Evolutionary conservation across 2,113 vertebrate genomes (phyloP), one percentile per base, ranked within the genome.

Genomic region (Apodemus speciosus): DNA sequence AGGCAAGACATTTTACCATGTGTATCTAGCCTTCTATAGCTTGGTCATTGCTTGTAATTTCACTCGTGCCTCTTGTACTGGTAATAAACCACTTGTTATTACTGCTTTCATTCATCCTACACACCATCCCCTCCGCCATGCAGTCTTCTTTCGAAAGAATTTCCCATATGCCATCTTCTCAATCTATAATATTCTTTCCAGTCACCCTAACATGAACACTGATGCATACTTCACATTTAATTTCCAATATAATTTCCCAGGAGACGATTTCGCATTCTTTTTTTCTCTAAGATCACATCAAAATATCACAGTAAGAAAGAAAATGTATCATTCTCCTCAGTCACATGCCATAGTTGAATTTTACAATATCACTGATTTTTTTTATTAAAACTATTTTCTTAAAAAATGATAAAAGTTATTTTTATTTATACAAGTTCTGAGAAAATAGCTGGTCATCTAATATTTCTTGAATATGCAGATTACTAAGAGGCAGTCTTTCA

Each of bases 211-310:
- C 21, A 38, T 30, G 21, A 88, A 84, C 23, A 27, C 38, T 60
- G n/a, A 32, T 6, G 8, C 38, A 60, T 40, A 30, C 53, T 84
- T 62, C 11, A 43, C 38, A 49, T 88, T 88, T 95, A 20, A 80
- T 51, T 69, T 91, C n/a, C 73, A 94, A 71, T 56, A 14, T 40
- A 68, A 85, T 68, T 93, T 93, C 32, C n/a, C 21, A 72, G 20
- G 43, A 18, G 9, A 94, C 64, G 4, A 11, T 30, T 79, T 68
- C 21, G 51, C 56, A 2, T 66, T n/a, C n/a, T n/a, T 9, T 32
- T 86, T 76, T 4, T 15, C 4, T 13, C 58, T 76, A 72, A 94
- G 23, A 46, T 86, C 56, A 89, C 85, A 81, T 94, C 18, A 92
- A 79, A 95, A 71, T 64, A 75, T 86, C 21, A 89, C 27, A 89